These are phyloP conservation scores for Ectemnius continuus DNA, from an alignment of 2,888 invertebrate species.

Conservation along the genomic window DNA sequence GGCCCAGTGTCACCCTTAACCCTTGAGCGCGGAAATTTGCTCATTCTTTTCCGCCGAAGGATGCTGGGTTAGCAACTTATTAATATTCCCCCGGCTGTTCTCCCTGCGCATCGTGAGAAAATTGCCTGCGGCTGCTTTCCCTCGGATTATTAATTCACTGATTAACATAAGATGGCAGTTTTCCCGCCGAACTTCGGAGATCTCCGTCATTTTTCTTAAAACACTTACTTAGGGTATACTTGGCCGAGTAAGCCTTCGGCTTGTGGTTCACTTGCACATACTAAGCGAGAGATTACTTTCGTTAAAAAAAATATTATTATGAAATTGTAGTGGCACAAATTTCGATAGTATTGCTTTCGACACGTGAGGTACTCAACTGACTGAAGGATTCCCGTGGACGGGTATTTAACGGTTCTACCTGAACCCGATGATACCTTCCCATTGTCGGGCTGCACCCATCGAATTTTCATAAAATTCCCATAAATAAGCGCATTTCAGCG, in stretches of 20 bases:
- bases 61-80: constrained; percentile 58
- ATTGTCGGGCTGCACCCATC: constrained; percentile 30
- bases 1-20: constrained; percentile 52
- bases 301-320: too few relatives aligned
- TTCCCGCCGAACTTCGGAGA: constrained; percentile 51
- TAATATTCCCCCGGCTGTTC: constrained; percentile 65
- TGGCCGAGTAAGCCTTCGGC: too few relatives aligned
- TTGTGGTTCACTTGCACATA: too few relatives aligned
- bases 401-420: constrained; percentile 37
- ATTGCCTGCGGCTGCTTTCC: constrained; percentile 49
- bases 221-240: constrained; percentile 9
- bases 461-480: constrained; percentile 74
- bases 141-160: constrained; percentile 63
- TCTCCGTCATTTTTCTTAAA: constrained; percentile 28
- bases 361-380: too few relatives aligned
- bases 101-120: constrained; percentile 62
- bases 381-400: not conserved
- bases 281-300: too few relatives aligned
- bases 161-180: constrained; percentile 65
- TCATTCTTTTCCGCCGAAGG: constrained; percentile 52
- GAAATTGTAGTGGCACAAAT: too few relatives aligned
- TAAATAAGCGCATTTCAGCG: constrained; percentile 67
- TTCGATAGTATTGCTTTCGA: too few relatives aligned
- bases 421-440: constrained; percentile 12
- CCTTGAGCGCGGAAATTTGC: constrained; percentile 57